These are phyloP conservation scores for Gasteruption jaculator DNA, from an alignment of 2,888 invertebrate genomes.

Conservation along the genomic window DNA sequence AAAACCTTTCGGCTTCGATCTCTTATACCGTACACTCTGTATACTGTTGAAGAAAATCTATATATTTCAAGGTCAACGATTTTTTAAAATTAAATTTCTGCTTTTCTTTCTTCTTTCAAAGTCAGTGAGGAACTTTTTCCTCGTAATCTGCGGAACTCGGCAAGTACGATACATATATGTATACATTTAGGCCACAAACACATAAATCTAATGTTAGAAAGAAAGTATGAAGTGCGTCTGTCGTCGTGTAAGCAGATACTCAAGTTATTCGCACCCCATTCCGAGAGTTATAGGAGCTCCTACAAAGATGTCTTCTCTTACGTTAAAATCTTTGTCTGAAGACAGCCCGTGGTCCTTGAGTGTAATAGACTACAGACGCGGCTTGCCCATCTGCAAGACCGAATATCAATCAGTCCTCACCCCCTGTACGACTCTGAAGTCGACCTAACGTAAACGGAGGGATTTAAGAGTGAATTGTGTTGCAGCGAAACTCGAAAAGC, in stretches of 20 bases:
- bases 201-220: too few species aligned
- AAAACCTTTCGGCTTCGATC: too few species aligned
- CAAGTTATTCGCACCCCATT: slow-evolving; percentile 7
- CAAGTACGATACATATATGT: too few species aligned
- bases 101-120: too few species aligned
- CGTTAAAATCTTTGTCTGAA: slow-evolving; percentile 24
- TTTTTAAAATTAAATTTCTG: too few species aligned
- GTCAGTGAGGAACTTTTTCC: too few species aligned
- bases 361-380: slow-evolving; percentile 19
- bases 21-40: too few species aligned
- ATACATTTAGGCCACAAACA: too few species aligned
- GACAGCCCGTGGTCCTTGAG: slow-evolving; percentile 21
- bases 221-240: slow-evolving; percentile 32
- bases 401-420: slow-evolving; percentile 46
- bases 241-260: slow-evolving; percentile 26
- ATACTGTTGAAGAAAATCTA: too few species aligned
- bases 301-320: slow-evolving; percentile 18
- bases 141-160: too few species aligned
- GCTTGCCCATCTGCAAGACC: slow-evolving; percentile 21
- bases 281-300: not conserved
- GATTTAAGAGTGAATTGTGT: slow-evolving; percentile 40
- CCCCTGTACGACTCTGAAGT: slow-evolving; percentile 33
- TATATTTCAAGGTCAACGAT: too few species aligned
- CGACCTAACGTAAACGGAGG: slow-evolving; percentile 29
- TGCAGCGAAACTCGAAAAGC: slow-evolving; percentile 42